Evolutionary conservation across 2,888 invertebrate species (phyloP), one percentile per base, ranked within the genome.

Genomic region (Pardosa pseudoannulata): DNA sequence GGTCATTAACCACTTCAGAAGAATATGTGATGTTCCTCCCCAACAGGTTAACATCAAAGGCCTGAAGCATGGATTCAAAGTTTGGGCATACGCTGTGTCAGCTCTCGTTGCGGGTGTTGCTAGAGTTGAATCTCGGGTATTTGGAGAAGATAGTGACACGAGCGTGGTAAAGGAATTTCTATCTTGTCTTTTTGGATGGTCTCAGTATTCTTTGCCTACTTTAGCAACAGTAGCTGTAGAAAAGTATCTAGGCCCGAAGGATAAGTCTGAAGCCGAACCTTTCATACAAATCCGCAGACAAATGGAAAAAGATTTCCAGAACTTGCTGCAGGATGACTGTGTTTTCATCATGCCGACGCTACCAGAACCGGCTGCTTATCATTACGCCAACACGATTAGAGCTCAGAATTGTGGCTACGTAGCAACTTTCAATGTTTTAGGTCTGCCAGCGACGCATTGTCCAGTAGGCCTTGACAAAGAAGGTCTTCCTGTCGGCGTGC

Each of bases 1-100:
- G 90, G 89, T 94, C 2, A 91, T 93, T 0, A 90, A 92, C 16
- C 94, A 95, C 91, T 87, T 87, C 46, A 46, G 80, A 2, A 75
- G 76, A 29, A 62, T 80, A n/a, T 87, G 87, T 32, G 80, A 80
- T 28, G 80, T 87, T 11, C 87, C 87, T n/a, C 87, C 87, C 2
- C 87, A 87, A 41, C 36, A 71, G 1, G 80, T 87, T 6, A 64
- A 80, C 11, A 76, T 87, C 27, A 64, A 65, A n/a, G 87, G 87
- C 13, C 41, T 87, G 56, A 87, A 80, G 28, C 80, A 76, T 11
- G 80, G 80, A 0, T 87, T 87, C 32, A 71, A 76, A 74, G 46
- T 80, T 1, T 87, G 87, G 87, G 87, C 80, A 0, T 74, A 87
- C 32, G 80, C 72, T 6, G 65, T 87, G 9, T 80, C 87, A 1